These are phyloP conservation scores for Penaeus vannamei DNA, from an alignment of 1,140 invertebrate genomes.

Conservation along the genomic window DNA sequence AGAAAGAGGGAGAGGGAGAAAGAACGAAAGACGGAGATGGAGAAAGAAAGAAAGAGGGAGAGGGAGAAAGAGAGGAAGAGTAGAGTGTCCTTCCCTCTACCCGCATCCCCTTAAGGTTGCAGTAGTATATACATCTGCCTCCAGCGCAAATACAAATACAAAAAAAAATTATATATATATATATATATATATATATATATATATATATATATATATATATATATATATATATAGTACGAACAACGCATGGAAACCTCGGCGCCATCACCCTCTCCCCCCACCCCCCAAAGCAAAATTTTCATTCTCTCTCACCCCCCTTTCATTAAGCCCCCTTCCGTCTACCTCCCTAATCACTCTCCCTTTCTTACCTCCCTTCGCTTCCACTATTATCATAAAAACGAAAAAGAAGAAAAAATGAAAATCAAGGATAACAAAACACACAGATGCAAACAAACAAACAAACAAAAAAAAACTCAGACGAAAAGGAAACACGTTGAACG, in stretches of 20 bases:
- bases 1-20: constrained; percentile 1
- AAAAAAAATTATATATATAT: too few relatives aligned
- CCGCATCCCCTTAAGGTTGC: neutral
- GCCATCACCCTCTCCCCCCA: neutral
- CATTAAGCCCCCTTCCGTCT: too few relatives aligned
- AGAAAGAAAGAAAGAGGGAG: neutral
- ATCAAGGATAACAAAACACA: too few relatives aligned
- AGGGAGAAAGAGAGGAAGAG: neutral
- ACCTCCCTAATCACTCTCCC: neutral
- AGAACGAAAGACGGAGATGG: neutral
- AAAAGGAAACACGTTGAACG: too few relatives aligned
- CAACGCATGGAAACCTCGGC: neutral
- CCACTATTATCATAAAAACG: neutral
- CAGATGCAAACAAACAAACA: too few relatives aligned
- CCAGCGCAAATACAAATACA: too few relatives aligned
- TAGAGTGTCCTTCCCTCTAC: neutral
- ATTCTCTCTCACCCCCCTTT: neutral
- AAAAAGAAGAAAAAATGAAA: too few relatives aligned
- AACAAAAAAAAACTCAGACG: too few relatives aligned
- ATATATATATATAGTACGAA: too few relatives aligned
- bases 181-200: too few relatives aligned
- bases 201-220: too few relatives aligned
- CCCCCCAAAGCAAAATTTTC: constrained; percentile 1
- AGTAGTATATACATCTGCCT: too few relatives aligned
- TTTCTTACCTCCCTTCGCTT: neutral